Percentiles rank a stretch among this genome's conserved stretches.
These are phyloP conservation scores for Protobothrops mucrosquamatus DNA, from an alignment of 2,113 vertebrate genomes.

Conservation along the genomic window DNA sequence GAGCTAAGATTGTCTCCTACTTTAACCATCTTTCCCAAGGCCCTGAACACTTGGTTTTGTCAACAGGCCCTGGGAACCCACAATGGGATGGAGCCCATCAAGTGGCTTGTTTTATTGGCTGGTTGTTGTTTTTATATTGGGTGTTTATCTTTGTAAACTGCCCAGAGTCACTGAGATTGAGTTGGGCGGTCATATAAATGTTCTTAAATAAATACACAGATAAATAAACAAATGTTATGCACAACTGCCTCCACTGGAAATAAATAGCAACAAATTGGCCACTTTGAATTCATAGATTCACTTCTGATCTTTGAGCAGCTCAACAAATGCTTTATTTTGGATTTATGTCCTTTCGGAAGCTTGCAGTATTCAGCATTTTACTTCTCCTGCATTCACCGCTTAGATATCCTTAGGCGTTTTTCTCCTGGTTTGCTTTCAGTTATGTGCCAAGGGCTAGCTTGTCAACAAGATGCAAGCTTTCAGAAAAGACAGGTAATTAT, in stretches of 20 bases:
- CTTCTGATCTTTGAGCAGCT: background rate
- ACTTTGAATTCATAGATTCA: constrained; percentile 24
- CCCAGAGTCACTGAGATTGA: background rate
- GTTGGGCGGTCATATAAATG: background rate
- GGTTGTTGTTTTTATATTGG: no score
- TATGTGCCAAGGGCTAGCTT: background rate
- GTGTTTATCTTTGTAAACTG: no score
- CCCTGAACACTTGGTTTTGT: no score
- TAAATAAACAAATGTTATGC: background rate
- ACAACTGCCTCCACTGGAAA: constrained; percentile 4
- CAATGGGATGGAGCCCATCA: no score
- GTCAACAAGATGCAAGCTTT: background rate
- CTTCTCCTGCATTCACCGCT: background rate
- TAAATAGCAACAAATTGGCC: constrained; percentile 27
- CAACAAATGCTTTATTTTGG: constrained; percentile 4
- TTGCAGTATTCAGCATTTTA: constrained; percentile 6
- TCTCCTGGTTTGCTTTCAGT: background rate
- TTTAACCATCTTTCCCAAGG: no score
- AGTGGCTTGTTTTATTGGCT: no score
- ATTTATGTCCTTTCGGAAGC: constrained; percentile 19
- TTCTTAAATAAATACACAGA: background rate
- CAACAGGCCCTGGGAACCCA: no score
- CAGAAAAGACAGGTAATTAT: background rate
- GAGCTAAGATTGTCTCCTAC: no score
- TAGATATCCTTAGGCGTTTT: background rate